Evolutionary conservation across 2,888 invertebrate genomes (phyloP).

Genomic region (Polydrusus cervinus): DNA sequence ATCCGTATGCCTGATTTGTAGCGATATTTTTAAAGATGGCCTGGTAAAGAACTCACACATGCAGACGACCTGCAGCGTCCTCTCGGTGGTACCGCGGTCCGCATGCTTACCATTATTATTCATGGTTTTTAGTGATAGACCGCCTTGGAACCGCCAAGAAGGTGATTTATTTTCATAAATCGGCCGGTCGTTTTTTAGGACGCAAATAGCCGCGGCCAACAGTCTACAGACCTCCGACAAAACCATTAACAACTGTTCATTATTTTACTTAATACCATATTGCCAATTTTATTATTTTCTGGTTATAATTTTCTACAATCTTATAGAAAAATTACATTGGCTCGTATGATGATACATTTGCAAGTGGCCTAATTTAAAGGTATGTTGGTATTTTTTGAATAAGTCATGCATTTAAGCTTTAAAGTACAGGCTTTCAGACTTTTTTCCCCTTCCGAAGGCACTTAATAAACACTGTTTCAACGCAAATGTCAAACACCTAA

Average conservation of each 20-base stretch:
- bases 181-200: conserved; percentile 49
- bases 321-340: not conserved
- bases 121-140: conserved; percentile 58
- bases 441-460: too few species aligned
- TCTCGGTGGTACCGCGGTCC: conserved; percentile 53
- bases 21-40: conserved; percentile 28
- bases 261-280: conserved; percentile 35
- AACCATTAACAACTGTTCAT: conserved; percentile 53
- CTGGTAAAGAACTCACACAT: conserved; percentile 40
- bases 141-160: conserved; percentile 53
- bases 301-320: not conserved
- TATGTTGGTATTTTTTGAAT: too few species aligned
- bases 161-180: conserved; percentile 56
- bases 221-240: conserved; percentile 48
- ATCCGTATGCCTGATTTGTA: too few species aligned
- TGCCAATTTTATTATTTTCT: conserved; percentile 41
- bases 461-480: too few species aligned
- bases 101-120: conserved; percentile 56
- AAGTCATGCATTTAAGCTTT: too few species aligned
- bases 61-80: conserved; percentile 50
- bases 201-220: conserved; percentile 48
- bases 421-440: too few species aligned
- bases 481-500: too few species aligned
- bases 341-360: too few species aligned
- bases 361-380: too few species aligned